Evolutionary conservation across 2,888 invertebrate genomes (phyloP).

Genomic region (Hydroisotoma schaefferi): DNA sequence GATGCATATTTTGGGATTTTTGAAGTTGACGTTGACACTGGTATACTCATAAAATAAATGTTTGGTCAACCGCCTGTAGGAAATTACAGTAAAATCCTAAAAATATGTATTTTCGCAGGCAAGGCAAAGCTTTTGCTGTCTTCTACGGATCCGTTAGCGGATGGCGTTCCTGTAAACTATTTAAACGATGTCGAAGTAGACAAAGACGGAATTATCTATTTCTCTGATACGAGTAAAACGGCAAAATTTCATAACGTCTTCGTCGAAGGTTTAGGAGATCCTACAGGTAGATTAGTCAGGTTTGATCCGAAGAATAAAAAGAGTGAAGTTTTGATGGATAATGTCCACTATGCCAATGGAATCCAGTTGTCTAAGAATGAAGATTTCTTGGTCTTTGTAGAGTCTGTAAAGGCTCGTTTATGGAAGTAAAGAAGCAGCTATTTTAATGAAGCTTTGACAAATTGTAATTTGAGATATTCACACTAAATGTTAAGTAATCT

Average conservation of each 20-base stretch:
- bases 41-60: slow-evolving; percentile 52
- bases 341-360: slow-evolving; percentile 85
- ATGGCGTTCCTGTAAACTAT: slow-evolving; percentile 57
- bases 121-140: slow-evolving; percentile 25
- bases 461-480: not conserved
- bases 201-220: slow-evolving; percentile 77
- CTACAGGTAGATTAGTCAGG: slow-evolving; percentile 65
- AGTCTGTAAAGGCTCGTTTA: slow-evolving; percentile 66
- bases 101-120: slow-evolving; percentile 9
- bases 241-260: slow-evolving; percentile 59
- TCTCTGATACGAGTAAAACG: slow-evolving; percentile 77
- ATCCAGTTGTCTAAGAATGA: slow-evolving; percentile 74
- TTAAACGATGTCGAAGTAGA: slow-evolving; percentile 73
- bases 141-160: slow-evolving; percentile 60
- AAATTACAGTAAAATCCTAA: no score
- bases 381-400: slow-evolving; percentile 74
- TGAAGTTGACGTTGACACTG: slow-evolving; percentile 71
- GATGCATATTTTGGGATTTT: slow-evolving; percentile 88
- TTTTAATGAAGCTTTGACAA: not conserved
- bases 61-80: no score
- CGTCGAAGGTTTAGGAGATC: slow-evolving; percentile 22
- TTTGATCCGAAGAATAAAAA: slow-evolving; percentile 74
- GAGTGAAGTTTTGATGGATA: slow-evolving; percentile 69
- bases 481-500: not conserved
- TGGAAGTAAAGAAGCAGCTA: slow-evolving; percentile 55